phyloP scores from a whole-genome alignment of 2,797 vertebrate genomes.

The Lepus oiostolus region DNA sequence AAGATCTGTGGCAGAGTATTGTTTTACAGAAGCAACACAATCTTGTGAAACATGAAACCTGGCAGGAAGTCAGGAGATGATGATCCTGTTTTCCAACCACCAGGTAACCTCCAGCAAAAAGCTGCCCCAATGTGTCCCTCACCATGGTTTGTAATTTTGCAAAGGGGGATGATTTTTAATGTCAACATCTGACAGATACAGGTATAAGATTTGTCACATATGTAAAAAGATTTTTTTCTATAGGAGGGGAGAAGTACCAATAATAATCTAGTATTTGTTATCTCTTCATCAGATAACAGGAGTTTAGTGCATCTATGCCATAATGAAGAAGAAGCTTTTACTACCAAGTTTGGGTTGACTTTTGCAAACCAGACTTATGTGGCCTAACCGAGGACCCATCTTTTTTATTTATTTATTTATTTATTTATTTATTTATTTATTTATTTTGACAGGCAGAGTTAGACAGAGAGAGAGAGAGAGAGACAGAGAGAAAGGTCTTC shows the following conservation, averaged over 20 bases:
- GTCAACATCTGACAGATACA: neutral
- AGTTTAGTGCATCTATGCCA: constrained; percentile 26
- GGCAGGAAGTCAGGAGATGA: constrained; percentile 37
- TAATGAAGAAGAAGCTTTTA: constrained; percentile 11
- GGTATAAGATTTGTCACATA: constrained; percentile 15
- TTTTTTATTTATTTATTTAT: no score
- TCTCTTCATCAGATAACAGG: constrained; percentile 10
- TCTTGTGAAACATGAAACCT: constrained; percentile 47
- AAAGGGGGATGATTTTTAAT: constrained; percentile 24
- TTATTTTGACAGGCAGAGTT: no score
- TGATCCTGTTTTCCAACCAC: constrained; percentile 3
- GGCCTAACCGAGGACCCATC: neutral
- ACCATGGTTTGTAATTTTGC: neutral
- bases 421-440: no score
- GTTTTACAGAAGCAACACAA: constrained; percentile 43
- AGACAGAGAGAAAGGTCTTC: no score
- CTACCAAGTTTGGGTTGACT: neutral
- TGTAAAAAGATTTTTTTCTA: neutral
- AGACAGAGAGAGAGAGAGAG: no score
- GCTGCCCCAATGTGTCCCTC: neutral
- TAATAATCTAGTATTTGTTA: constrained; percentile 28
- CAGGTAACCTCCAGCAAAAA: neutral
- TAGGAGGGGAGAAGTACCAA: neutral
- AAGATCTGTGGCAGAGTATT: constrained; percentile 54
- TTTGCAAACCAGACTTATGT: neutral